Evolutionary conservation across 2,888 invertebrate genomes (phyloP).

Genomic region (Phorcus lineatus): DNA sequence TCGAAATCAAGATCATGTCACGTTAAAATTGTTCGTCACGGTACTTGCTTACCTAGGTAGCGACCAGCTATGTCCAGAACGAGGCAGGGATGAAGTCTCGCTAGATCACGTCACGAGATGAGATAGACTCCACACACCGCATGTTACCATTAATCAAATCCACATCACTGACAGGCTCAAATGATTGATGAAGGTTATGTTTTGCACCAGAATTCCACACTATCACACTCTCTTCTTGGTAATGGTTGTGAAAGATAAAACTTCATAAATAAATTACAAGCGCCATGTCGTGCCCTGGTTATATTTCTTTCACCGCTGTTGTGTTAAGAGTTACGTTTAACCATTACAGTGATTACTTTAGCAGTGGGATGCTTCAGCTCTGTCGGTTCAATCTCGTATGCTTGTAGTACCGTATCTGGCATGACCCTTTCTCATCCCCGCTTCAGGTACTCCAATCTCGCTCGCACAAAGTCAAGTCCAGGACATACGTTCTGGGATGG

Average conservation of each 20-base stretch:
- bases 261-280: neutral
- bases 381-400: too few relatives aligned
- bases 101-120: too few relatives aligned
- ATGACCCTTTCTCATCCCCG: too few relatives aligned
- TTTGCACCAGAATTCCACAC: neutral
- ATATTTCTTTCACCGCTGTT: neutral
- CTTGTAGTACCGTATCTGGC: too few relatives aligned
- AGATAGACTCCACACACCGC: neutral
- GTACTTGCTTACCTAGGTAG: too few relatives aligned
- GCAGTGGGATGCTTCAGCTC: neutral
- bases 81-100: too few relatives aligned
- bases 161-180: neutral
- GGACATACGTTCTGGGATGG: too few relatives aligned
- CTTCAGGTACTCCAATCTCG: too few relatives aligned
- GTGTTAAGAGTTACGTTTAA: neutral
- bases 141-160: slow-evolving; percentile 3
- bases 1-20: too few relatives aligned
- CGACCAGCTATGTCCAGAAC: too few relatives aligned
- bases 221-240: neutral
- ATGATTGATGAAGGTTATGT: neutral
- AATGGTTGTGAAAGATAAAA: neutral
- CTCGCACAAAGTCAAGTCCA: too few relatives aligned
- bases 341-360: neutral
- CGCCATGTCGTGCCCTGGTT: neutral
- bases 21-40: too few relatives aligned